These are phyloP conservation scores for Oryzias curvinotus DNA, from an alignment of 2,113 vertebrate species.

Conservation along the genomic window DNA sequence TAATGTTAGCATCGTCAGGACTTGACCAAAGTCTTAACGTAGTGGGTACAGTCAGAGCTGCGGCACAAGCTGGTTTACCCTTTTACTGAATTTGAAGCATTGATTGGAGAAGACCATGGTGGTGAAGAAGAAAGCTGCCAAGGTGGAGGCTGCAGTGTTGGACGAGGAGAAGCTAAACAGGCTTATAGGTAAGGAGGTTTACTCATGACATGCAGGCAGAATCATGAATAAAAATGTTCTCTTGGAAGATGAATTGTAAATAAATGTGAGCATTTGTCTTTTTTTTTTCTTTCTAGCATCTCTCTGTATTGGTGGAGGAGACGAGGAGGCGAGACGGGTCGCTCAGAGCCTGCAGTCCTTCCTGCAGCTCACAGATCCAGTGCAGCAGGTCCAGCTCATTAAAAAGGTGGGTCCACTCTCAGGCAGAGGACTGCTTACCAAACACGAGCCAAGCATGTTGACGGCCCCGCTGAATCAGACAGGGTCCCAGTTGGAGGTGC, in stretches of 20 bases:
- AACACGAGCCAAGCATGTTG: not conserved
- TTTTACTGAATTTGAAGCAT: too few relatives aligned
- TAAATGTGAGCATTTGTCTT: not conserved
- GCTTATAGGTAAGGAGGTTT: slow-evolving; percentile 77
- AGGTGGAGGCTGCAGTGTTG: slow-evolving; percentile 81
- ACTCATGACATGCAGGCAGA: not conserved
- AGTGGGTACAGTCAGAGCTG: too few relatives aligned
- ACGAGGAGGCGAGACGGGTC: slow-evolving; percentile 72
- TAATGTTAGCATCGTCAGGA: too few relatives aligned
- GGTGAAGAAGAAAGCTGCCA: slow-evolving; percentile 88
- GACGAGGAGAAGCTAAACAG: slow-evolving; percentile 76
- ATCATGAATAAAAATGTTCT: not conserved
- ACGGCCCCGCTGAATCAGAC: slow-evolving; percentile 67
- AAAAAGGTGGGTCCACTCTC: slow-evolving; percentile 77
- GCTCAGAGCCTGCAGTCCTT: slow-evolving; percentile 83
- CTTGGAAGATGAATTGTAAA: too few relatives aligned
- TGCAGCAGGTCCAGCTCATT: slow-evolving; percentile 88
- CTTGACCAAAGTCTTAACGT: too few relatives aligned
- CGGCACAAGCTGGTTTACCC: too few relatives aligned
- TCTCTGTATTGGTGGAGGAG: slow-evolving; percentile 74
- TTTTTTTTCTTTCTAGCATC: slow-evolving; percentile 56
- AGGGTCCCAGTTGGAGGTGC: slow-evolving; percentile 77
- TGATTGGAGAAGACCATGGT: slow-evolving; percentile 77
- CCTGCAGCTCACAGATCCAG: slow-evolving; percentile 80
- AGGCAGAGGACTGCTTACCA: not conserved